These are phyloP conservation scores for Phalanger gymnotis DNA, from an alignment of 2,797 vertebrate species.

Conservation along the genomic window DNA sequence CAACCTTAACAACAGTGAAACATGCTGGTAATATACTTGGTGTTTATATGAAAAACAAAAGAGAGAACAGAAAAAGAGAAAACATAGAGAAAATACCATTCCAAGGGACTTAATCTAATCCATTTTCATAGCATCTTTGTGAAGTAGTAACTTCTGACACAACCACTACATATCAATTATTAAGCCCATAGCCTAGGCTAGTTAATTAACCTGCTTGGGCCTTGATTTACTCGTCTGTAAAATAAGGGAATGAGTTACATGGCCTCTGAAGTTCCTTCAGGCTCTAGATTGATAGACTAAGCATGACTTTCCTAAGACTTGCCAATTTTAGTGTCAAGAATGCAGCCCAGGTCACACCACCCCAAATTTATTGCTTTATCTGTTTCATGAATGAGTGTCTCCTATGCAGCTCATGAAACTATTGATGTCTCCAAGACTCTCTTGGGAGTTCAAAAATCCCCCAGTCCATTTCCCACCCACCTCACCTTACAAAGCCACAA, in stretches of 20 bases:
- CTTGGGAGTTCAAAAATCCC: constrained; percentile 45
- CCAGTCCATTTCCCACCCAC: not conserved
- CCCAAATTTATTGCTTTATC: constrained; percentile 34
- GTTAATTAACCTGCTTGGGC: not conserved
- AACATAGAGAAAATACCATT: not conserved
- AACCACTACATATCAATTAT: not conserved
- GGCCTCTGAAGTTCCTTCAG: not conserved
- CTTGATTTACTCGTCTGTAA: not conserved
- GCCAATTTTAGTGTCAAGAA: constrained; percentile 64
- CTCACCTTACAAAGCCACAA: constrained; percentile 27
- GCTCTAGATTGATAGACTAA: not conserved
- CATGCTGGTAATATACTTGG: not conserved
- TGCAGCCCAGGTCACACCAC: not conserved
- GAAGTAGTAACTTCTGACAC: not conserved
- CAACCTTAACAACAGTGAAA: constrained; percentile 16
- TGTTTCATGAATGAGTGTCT: constrained; percentile 59
- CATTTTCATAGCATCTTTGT: not conserved
- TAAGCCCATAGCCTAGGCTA: not conserved
- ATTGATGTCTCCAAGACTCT: constrained; percentile 40
- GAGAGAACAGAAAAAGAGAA: constrained; percentile 30
- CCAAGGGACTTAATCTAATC: constrained; percentile 13
- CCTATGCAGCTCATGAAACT: not conserved
- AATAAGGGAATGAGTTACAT: not conserved
- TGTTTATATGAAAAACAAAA: not conserved
- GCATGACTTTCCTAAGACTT: constrained; percentile 47